Percentiles rank a stretch among this genome's conserved stretches.
These are phyloP conservation scores for Lagodon rhomboides DNA, from an alignment of 2,797 vertebrate species.

Conservation along the genomic window DNA sequence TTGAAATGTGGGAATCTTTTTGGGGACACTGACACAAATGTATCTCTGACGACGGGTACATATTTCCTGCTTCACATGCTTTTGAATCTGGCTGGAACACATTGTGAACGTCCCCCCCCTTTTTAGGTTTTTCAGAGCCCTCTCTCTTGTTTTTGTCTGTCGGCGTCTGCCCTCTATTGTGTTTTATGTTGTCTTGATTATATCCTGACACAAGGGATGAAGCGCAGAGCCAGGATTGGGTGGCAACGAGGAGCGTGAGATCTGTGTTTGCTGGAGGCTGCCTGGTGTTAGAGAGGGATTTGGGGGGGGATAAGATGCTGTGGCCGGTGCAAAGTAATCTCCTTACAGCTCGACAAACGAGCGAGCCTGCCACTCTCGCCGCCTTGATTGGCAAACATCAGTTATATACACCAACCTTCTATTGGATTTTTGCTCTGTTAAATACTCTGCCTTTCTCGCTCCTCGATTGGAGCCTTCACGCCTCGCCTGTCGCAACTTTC, in stretches of 20 bases:
- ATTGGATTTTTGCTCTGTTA: slow-evolving; percentile 55
- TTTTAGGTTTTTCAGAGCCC: slow-evolving; percentile 24
- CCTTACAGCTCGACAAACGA: slow-evolving; percentile 73
- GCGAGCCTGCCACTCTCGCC: slow-evolving; percentile 50
- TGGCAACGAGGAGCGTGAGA: slow-evolving; percentile 58
- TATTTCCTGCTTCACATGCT: neutral
- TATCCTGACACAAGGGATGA: slow-evolving; percentile 47
- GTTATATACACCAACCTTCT: slow-evolving; percentile 48
- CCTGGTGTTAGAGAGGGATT: slow-evolving; percentile 65
- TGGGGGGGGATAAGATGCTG: slow-evolving; percentile 64
- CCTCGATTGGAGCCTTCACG: slow-evolving; percentile 2
- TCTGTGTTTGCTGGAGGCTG: slow-evolving; percentile 71
- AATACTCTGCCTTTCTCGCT: slow-evolving; percentile 44
- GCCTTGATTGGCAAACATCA: slow-evolving; percentile 60
- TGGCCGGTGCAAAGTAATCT: slow-evolving; percentile 73
- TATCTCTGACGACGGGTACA: neutral
- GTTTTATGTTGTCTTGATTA: slow-evolving; percentile 61
- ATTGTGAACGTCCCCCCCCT: slow-evolving; percentile 7
- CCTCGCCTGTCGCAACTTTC: slow-evolving; percentile 11
- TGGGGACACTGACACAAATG: neutral
- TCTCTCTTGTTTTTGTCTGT: slow-evolving; percentile 46
- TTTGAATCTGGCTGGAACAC: neutral
- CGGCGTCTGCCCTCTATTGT: slow-evolving; percentile 38
- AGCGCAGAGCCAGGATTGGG: slow-evolving; percentile 37
- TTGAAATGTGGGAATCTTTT: neutral